Evolutionary conservation across 1,140 invertebrate genomes (phyloP).

Genomic region (Drosophila miranda): DNA sequence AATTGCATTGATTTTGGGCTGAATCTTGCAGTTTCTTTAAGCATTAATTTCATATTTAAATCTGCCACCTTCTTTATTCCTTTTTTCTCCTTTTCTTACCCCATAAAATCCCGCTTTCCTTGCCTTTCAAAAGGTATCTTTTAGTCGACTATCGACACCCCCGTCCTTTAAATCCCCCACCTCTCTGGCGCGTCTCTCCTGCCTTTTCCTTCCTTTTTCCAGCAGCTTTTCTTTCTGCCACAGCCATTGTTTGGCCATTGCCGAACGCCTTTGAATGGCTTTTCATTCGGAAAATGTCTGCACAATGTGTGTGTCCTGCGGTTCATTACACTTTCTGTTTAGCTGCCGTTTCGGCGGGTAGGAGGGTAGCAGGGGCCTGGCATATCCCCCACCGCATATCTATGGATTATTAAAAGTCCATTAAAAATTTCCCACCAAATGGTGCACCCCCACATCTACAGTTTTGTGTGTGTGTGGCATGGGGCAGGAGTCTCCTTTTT

Average conservation of each 20-base stretch:
- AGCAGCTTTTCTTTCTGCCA: slow-evolving; percentile 14
- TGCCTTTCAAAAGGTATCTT: no score
- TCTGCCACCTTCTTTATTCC: no score
- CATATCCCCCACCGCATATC: slow-evolving; percentile 3
- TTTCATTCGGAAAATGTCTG: slow-evolving; percentile 76
- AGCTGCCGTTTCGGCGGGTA: slow-evolving; percentile 32
- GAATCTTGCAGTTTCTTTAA: no score
- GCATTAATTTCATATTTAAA: no score
- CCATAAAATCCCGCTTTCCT: no score
- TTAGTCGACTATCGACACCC: not conserved
- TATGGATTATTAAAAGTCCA: slow-evolving; percentile 72
- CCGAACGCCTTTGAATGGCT: slow-evolving; percentile 69
- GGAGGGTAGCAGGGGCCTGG: no score
- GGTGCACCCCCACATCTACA: not conserved
- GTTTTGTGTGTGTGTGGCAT: no score
- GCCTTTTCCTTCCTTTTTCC: slow-evolving; percentile 4
- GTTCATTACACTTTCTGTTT: slow-evolving; percentile 77
- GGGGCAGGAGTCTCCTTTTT: not conserved
- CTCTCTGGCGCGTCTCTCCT: slow-evolving; percentile 3
- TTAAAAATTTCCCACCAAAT: slow-evolving; percentile 68
- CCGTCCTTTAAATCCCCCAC: not conserved
- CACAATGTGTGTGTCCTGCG: slow-evolving; percentile 73
- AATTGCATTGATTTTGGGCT: no score
- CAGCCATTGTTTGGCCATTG: slow-evolving; percentile 67
- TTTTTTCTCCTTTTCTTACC: no score